Percentiles rank a stretch among this genome's conserved stretches.
Evolutionary conservation across 2,888 invertebrate species (phyloP).

Genomic region (Tachina lurida): DNA sequence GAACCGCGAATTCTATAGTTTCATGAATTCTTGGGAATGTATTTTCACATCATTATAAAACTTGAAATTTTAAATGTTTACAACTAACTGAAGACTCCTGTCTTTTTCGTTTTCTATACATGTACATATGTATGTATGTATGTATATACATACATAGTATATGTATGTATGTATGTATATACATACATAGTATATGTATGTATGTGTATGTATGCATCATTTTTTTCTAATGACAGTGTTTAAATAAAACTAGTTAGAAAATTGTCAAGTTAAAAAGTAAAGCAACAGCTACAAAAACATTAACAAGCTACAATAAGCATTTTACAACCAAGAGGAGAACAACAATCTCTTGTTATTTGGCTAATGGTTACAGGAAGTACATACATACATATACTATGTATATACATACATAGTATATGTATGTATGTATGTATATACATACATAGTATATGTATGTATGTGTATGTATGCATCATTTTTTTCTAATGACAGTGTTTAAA

Average conservation of each 20-base stretch:
- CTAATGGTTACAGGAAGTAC: constrained; percentile 66
- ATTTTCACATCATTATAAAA: too few relatives aligned
- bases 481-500: constrained; percentile 65
- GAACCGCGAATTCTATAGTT: too few relatives aligned
- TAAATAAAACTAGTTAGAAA: constrained; percentile 66
- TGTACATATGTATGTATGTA: too few relatives aligned
- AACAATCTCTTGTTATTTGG: constrained; percentile 52
- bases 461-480: neutral
- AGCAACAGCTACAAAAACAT: constrained; percentile 58
- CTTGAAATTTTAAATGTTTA: neutral
- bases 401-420: too few relatives aligned
- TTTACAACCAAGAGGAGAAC: constrained; percentile 49
- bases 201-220: neutral
- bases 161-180: too few relatives aligned
- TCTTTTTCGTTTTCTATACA: neutral
- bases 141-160: too few relatives aligned
- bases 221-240: constrained; percentile 62
- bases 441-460: too few relatives aligned
- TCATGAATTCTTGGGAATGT: neutral
- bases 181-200: too few relatives aligned
- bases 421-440: too few relatives aligned
- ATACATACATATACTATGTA: too few relatives aligned
- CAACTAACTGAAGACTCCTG: constrained; percentile 5
- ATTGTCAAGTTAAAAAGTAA: constrained; percentile 64
- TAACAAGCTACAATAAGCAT: neutral